Evolutionary conservation across 2,888 invertebrate species (phyloP).

Genomic region (Nomada fucata): DNA sequence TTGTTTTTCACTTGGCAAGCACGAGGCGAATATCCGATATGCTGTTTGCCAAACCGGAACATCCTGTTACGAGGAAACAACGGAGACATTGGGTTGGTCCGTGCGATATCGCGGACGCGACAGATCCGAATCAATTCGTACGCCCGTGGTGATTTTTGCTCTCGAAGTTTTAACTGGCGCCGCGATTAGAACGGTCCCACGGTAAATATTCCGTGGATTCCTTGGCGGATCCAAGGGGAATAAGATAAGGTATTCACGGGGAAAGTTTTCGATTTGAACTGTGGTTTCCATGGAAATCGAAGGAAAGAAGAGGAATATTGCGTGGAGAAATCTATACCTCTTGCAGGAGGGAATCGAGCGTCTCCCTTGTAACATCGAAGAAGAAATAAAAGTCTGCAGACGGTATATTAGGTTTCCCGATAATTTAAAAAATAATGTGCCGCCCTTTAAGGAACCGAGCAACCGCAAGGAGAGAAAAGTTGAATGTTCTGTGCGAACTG

Average conservation of each 20-base stretch:
- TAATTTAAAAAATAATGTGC: too few relatives aligned
- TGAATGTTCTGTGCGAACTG: too few relatives aligned
- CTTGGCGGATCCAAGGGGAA: neutral
- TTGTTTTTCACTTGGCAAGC: conserved; percentile 67
- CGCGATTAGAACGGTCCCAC: conserved; percentile 23
- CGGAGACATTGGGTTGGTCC: neutral
- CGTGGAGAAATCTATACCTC: conserved; percentile 19
- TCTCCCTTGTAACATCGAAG: neutral
- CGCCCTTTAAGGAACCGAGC: too few relatives aligned
- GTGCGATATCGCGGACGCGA: neutral
- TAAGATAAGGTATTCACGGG: conserved; percentile 5
- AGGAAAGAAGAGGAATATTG: conserved; percentile 10
- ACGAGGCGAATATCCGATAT: conserved; percentile 58
- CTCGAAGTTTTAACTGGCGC: conserved; percentile 9
- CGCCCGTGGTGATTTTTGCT: conserved; percentile 6
- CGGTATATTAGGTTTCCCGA: too few relatives aligned
- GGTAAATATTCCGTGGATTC: conserved; percentile 30
- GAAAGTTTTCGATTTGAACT: neutral
- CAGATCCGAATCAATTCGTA: conserved; percentile 7
- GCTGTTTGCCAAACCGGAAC: conserved; percentile 50
- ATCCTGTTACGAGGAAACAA: conserved; percentile 56
- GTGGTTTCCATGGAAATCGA: conserved; percentile 4
- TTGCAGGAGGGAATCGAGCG: conserved; percentile 2
- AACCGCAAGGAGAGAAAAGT: too few relatives aligned
- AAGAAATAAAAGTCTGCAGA: too few relatives aligned